Percentiles rank a stretch among this genome's conserved stretches.
phyloP scores from a whole-genome alignment of 2,888 invertebrate species.

The Aphidius colemani region DNA sequence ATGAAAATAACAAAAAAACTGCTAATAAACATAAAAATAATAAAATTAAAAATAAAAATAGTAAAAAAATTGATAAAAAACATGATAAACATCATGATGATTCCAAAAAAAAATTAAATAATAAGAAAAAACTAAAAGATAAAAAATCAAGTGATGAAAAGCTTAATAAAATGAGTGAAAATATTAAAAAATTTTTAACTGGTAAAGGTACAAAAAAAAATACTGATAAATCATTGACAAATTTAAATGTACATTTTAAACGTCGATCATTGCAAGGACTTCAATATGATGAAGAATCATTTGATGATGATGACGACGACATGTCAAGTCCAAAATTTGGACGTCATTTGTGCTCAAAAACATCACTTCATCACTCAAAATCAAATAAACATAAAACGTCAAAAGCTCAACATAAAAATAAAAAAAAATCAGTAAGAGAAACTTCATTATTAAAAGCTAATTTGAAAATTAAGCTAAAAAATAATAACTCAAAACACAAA shows the following conservation, averaged over 20 bases:
- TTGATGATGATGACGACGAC: not conserved
- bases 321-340: not conserved
- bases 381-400: conserved; percentile 15
- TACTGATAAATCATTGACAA: conserved; percentile 21
- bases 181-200: conserved; percentile 35
- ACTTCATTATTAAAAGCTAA: not conserved
- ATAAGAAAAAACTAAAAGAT: conserved; percentile 34
- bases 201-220: conserved; percentile 24
- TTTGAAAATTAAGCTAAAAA: not conserved
- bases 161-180: conserved; percentile 31
- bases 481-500: not conserved
- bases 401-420: not conserved
- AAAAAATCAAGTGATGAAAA: conserved; percentile 23
- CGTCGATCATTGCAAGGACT: too few relatives aligned
- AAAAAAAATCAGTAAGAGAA: not conserved
- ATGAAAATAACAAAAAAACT: conserved; percentile 7
- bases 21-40: conserved; percentile 14
- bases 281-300: not conserved
- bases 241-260: conserved; percentile 8
- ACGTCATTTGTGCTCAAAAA: conserved; percentile 18
- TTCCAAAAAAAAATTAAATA: conserved; percentile 24
- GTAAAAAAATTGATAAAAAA: conserved; percentile 1
- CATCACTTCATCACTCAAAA: not conserved
- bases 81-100: conserved; percentile 16
- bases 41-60: conserved; percentile 18